Evolutionary conservation across 1,140 invertebrate species (phyloP).

Genomic region (Pinna nobilis): DNA sequence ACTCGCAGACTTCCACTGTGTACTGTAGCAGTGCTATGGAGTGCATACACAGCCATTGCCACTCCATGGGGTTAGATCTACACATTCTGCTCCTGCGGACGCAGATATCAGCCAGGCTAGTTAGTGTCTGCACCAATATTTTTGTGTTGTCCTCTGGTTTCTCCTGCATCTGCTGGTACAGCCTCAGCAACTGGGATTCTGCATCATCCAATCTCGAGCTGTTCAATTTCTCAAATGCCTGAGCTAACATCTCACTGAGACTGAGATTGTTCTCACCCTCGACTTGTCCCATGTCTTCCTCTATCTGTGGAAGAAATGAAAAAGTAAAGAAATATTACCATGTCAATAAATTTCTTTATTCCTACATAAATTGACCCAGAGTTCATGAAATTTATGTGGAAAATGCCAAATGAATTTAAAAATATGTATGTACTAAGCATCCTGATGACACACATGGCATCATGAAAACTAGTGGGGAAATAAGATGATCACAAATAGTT

Average conservation of each 20-base stretch:
- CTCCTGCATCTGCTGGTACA: conserved; percentile 60
- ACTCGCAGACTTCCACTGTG: conserved; percentile 60
- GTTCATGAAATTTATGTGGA: not conserved
- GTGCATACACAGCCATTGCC: conserved; percentile 70
- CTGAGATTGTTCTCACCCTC: conserved; percentile 12
- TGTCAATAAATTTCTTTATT: too few relatives aligned
- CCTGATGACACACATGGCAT: too few relatives aligned
- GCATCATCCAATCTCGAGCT: conserved; percentile 63
- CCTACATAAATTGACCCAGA: not conserved
- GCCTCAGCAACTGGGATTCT: conserved; percentile 59
- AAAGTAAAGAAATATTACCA: not conserved
- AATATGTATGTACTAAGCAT: too few relatives aligned
- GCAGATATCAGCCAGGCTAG: conserved; percentile 67
- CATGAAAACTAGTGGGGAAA: too few relatives aligned
- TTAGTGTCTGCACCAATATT: conserved; percentile 55
- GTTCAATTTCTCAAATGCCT: conserved; percentile 58
- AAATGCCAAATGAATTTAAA: not conserved
- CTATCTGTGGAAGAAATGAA: conserved; percentile 16
- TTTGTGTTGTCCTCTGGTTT: conserved; percentile 59
- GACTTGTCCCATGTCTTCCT: conserved; percentile 20
- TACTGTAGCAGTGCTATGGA: conserved; percentile 64
- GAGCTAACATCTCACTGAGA: conserved; percentile 49
- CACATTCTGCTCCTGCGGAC: conserved; percentile 62
- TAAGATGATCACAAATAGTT: too few relatives aligned
- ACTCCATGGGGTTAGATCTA: conserved; percentile 67